phyloP scores from a whole-genome alignment of 1,140 invertebrate genomes.

The Solenopsis invicta region DNA sequence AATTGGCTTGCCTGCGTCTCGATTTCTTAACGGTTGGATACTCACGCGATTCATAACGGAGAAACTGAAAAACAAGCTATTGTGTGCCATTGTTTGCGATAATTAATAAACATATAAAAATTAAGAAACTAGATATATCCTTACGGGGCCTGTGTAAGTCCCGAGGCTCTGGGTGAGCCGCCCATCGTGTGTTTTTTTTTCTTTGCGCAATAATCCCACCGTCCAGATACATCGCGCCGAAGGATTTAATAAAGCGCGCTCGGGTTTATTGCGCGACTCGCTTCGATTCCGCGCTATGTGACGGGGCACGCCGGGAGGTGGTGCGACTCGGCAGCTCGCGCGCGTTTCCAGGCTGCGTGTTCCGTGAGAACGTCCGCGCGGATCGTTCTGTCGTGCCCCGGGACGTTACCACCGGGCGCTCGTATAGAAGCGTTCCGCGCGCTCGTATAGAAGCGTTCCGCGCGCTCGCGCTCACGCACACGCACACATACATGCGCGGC shows the following conservation, averaged over 20 bases:
- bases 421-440: conserved; percentile 24
- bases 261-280: conserved; percentile 51
- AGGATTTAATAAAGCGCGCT: conserved; percentile 44
- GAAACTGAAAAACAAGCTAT: background rate
- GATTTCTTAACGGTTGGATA: background rate
- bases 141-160: background rate
- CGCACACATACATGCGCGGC: background rate
- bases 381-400: conserved; percentile 32
- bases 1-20: background rate
- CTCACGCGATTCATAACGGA: background rate
- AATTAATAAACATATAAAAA: conserved; percentile 12
- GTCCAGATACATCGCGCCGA: background rate
- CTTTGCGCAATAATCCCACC: conserved; percentile 15
- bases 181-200: background rate
- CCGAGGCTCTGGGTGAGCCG: background rate
- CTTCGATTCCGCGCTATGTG: conserved; percentile 61
- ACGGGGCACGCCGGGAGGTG: conserved; percentile 36
- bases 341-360: conserved; percentile 63
- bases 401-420: conserved; percentile 8
- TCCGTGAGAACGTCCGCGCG: conserved; percentile 56
- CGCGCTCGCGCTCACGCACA: conserved; percentile 6
- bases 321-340: conserved; percentile 21
- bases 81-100: background rate
- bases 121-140: background rate
- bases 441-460: conserved; percentile 29